These are phyloP conservation scores for Macrochelys suwanniensis DNA, from an alignment of 2,797 vertebrate species.

Conservation along the genomic window DNA sequence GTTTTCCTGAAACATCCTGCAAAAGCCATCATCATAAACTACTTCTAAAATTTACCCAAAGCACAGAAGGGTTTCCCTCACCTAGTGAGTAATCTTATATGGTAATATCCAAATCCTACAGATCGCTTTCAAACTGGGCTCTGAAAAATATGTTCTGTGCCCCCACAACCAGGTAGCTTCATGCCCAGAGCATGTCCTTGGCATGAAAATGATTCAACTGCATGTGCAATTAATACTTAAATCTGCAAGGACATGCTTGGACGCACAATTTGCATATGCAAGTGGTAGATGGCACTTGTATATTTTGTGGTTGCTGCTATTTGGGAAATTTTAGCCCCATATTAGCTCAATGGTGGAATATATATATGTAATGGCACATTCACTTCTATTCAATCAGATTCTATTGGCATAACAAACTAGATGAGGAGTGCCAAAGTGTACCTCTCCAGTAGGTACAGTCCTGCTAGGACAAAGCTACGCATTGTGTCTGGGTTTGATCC, in stretches of 20 bases:
- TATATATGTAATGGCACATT: neutral
- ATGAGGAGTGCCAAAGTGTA: neutral
- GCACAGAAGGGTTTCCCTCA: neutral
- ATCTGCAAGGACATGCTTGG: neutral
- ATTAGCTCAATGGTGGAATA: neutral
- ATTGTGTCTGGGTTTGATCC: constrained; percentile 32
- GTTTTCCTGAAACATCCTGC: neutral
- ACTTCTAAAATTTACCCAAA: neutral
- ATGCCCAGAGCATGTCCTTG: neutral
- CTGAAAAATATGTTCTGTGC: neutral
- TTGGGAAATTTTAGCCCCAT: neutral
- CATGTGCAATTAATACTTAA: neutral
- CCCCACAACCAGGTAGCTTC: neutral
- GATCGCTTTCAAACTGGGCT: neutral
- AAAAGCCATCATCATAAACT: neutral
- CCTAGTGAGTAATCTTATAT: neutral
- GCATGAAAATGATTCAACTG: neutral
- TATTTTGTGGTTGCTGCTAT: neutral
- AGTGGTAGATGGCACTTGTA: neutral
- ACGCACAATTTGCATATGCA: neutral
- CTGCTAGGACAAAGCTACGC: constrained; percentile 34
- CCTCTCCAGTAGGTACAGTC: neutral
- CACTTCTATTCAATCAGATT: neutral
- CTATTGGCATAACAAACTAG: neutral
- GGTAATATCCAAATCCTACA: neutral